Base-by-base conservation (phyloP, 2,113 vertebrate genomes). In the Clinocottus analis region DNA sequence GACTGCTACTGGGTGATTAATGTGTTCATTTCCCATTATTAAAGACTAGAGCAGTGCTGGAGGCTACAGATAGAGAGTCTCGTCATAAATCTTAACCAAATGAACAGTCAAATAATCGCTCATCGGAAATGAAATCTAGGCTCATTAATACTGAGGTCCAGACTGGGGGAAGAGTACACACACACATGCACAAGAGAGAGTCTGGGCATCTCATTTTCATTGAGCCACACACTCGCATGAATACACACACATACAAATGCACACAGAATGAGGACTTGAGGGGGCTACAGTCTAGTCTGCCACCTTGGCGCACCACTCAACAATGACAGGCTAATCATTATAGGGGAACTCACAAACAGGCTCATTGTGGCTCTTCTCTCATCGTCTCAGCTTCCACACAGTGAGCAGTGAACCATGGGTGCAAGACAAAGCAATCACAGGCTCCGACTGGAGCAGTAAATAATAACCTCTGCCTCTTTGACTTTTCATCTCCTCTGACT, bases 11-110 rank as follows among this genome's bases (percentile, higher is more conserved):
- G 95, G 94, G 96, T 97, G 97, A 98, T 98, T 98, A 97, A 98
- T 98, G 97, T 96, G 95, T 97, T 98, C 96, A 97, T 98, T 97
- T 97, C 96, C 96, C 96, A 88, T 98, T 98, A 98, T 98, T 97
- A 97, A 98, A 97, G 96, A 97, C 96, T 96, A 96, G 96, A 96
- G 95, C 94, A 95, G 95, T 93, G 94, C 96, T 98, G 97, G 96
- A 96, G 96, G 97, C 96, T 96, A 94, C 95, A 97, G 97, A 98
- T 98, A 97, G 95, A 97, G 96, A 95, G 95, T 94, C 83, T 95
- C 93, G 92, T 95, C 96, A 97, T 98, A 97, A 98, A 98, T 98
- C 97, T 97, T 96, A 69, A 94, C 96, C 96, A 97, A 98, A 97
- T 97, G 97, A 98, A 96, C 96, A 96, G 96, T 97, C 96, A 97